phyloP scores from a whole-genome alignment of 1,140 invertebrate genomes.

The Brachionus koreanus region DNA sequence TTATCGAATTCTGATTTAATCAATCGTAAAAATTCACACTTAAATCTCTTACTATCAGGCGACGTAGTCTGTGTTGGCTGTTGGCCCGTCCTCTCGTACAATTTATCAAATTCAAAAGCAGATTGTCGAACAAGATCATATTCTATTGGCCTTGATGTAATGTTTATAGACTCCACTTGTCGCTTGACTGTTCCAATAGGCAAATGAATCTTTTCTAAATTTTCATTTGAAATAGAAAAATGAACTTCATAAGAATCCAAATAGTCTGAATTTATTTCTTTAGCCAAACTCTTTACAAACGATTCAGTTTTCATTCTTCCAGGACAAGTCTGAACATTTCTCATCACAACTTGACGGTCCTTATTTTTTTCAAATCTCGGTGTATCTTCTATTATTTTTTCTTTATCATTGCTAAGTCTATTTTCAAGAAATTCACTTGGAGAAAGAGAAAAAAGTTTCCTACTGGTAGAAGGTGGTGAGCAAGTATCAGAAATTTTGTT shows the following conservation, averaged over 20 bases:
- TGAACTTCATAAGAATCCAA: background rate
- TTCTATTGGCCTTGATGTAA: conserved; percentile 29
- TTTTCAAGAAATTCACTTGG: background rate
- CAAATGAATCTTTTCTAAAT: background rate
- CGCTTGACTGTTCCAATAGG: conserved; percentile 18
- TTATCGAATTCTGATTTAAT: background rate
- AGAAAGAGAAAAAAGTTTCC: background rate
- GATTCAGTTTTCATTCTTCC: background rate
- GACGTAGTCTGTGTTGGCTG: background rate
- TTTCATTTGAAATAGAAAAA: conserved; percentile 25
- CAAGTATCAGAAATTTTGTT: background rate
- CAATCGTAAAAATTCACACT: conserved; percentile 34
- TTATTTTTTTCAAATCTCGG: background rate
- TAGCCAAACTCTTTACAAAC: background rate
- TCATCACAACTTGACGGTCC: background rate
- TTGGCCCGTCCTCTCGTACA: background rate
- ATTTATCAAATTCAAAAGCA: background rate
- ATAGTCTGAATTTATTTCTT: background rate
- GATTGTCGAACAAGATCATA: conserved; percentile 11
- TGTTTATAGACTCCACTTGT: conserved; percentile 35
- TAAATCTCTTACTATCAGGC: conserved; percentile 27
- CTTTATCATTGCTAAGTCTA: background rate
- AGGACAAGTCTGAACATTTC: conserved; percentile 9
- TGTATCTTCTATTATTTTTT: background rate
- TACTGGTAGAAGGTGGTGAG: background rate